A percentile compares a stretch with the other conserved stretches of the same genome.
Conservation (phyloP, 2,888 invertebrate genomes). For the Lucinisca nassula region DNA sequence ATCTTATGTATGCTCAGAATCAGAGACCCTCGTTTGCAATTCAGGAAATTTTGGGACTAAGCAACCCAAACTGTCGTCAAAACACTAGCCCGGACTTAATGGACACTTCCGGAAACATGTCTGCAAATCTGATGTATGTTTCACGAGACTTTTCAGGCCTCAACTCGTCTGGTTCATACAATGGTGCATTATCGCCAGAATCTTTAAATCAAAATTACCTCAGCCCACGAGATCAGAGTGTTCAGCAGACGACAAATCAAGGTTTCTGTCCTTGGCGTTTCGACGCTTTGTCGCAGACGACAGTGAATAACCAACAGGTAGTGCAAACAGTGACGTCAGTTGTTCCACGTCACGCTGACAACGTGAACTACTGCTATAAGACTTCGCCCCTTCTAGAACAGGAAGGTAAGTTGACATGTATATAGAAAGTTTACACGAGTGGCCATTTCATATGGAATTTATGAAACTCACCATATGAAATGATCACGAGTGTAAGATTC, state of each 20-base stretch:
- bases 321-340: conserved; percentile 55
- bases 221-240: conserved; percentile 42
- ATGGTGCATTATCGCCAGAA: conserved; percentile 42
- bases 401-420: conserved; percentile 78
- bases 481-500: no score
- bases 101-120: conserved; percentile 69
- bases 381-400: conserved; percentile 65
- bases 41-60: conserved; percentile 94
- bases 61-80: conserved; percentile 65
- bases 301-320: conserved; percentile 47
- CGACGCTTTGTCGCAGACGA: conserved; percentile 67
- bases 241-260: conserved; percentile 51
- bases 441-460: no score
- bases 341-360: conserved; percentile 61
- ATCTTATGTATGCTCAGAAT: conserved; percentile 88
- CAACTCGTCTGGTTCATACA: conserved; percentile 45
- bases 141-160: conserved; percentile 59
- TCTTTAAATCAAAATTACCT: conserved; percentile 48
- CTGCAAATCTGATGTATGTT: conserved; percentile 66
- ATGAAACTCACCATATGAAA: no score
- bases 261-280: conserved; percentile 82
- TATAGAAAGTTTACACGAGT: no score
- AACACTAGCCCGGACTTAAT: conserved; percentile 77
- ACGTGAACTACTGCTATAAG: conserved; percentile 66
- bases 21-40: conserved; percentile 96